Evolutionary conservation across 1,140 invertebrate genomes (phyloP).

Genomic region (Heliconius nattereri): DNA sequence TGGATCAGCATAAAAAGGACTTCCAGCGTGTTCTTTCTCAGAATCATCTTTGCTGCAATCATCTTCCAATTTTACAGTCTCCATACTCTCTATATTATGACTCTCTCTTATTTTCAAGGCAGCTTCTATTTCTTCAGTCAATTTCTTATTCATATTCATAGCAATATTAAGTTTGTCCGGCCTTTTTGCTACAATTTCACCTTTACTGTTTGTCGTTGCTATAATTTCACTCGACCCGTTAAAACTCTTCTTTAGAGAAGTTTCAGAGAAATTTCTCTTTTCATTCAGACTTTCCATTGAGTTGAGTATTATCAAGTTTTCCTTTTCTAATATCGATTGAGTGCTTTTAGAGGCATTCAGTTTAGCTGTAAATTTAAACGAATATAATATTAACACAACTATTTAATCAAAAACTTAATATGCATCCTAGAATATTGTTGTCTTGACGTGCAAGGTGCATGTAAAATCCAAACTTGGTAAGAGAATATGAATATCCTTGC

Average conservation of each 20-base stretch:
- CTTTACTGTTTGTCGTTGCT: slow-evolving; percentile 80
- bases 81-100: slow-evolving; percentile 74
- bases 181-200: slow-evolving; percentile 75
- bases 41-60: slow-evolving; percentile 60
- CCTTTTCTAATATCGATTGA: slow-evolving; percentile 73
- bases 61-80: slow-evolving; percentile 74
- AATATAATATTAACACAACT: neutral
- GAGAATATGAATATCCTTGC: no score
- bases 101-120: slow-evolving; percentile 67
- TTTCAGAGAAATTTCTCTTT: slow-evolving; percentile 67
- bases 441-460: neutral
- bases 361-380: slow-evolving; percentile 62
- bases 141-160: slow-evolving; percentile 77
- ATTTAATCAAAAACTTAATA: neutral
- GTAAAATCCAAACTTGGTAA: no score
- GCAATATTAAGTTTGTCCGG: slow-evolving; percentile 78
- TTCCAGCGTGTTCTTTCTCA: slow-evolving; percentile 85
- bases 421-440: neutral
- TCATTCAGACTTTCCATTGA: slow-evolving; percentile 72
- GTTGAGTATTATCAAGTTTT: slow-evolving; percentile 69
- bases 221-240: slow-evolving; percentile 76
- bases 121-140: slow-evolving; percentile 76
- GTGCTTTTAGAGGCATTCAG: slow-evolving; percentile 70
- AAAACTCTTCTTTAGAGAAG: slow-evolving; percentile 69
- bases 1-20: slow-evolving; percentile 95